A percentile compares a stretch with the other conserved stretches of the same genome.
Conservation (phyloP, 1,140 invertebrate species). For the Sminthurides bifidus region DNA sequence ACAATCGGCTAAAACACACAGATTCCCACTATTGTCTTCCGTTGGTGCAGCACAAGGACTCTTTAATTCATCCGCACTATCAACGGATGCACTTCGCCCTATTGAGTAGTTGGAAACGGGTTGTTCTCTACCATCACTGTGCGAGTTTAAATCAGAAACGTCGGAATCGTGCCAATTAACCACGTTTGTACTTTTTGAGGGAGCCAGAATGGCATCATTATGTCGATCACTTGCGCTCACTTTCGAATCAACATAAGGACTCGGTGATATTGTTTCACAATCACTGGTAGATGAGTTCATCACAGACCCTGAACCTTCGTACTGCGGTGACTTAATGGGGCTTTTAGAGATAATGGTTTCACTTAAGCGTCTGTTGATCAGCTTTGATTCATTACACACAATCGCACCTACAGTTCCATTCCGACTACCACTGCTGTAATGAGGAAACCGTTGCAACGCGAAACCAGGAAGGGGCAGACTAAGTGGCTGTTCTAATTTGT, state of each 20-base stretch:
- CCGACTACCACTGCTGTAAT: slow-evolving; percentile 11
- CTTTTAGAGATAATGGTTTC: slow-evolving; percentile 16
- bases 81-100: too few relatives aligned
- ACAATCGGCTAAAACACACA: background rate
- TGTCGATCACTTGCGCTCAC: background rate
- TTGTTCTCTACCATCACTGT: too few relatives aligned
- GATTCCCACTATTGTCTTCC: slow-evolving; percentile 2
- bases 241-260: background rate
- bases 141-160: background rate
- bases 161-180: slow-evolving; percentile 3
- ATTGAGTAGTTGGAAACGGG: too few relatives aligned
- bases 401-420: background rate
- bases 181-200: slow-evolving; percentile 26
- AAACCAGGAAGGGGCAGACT: slow-evolving; percentile 72
- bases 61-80: too few relatives aligned
- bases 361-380: slow-evolving; percentile 13
- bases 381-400: background rate
- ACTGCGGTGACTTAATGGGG: slow-evolving; percentile 19
- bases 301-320: slow-evolving; percentile 15
- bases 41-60: slow-evolving; percentile 5
- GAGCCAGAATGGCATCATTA: slow-evolving; percentile 6
- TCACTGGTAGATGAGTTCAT: slow-evolving; percentile 19
- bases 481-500: slow-evolving; percentile 42
- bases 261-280: slow-evolving; percentile 15
- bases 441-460: slow-evolving; percentile 40